Evolutionary conservation across 1,140 invertebrate species (phyloP).

Genomic region (Neodiprion virginianus): DNA sequence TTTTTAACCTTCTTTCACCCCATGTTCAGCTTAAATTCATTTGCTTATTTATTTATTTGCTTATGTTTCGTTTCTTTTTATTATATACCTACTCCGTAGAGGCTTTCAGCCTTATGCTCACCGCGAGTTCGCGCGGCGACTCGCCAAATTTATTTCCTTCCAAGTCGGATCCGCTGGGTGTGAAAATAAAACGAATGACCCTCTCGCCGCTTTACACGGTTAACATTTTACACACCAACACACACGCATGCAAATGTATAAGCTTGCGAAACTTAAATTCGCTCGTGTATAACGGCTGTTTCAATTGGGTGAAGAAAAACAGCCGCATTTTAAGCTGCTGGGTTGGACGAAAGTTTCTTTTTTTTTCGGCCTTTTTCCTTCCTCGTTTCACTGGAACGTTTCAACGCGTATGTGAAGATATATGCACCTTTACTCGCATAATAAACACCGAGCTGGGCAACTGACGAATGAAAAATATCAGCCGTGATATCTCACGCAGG

Average conservation of each 20-base stretch:
- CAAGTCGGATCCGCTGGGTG: conserved; percentile 30
- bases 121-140: conserved; percentile 24
- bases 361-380: no score
- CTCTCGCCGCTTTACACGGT: neutral
- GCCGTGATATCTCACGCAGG: neutral
- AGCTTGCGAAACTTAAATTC: neutral
- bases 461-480: conserved; percentile 1
- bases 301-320: conserved; percentile 20
- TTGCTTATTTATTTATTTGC: neutral
- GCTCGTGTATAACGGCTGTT: neutral
- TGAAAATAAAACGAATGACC: conserved; percentile 14
- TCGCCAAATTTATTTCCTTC: conserved; percentile 45
- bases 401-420: no score
- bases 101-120: neutral
- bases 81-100: neutral
- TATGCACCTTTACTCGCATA: no score
- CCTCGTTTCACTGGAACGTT: no score
- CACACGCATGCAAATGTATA: no score
- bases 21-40: no score
- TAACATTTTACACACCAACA: neutral
- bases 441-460: neutral
- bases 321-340: conserved; percentile 35
- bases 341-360: neutral
- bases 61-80: neutral
- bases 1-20: no score